Evolutionary conservation across 2,797 vertebrate species (phyloP).

Genomic region (Atherinosoma microstoma): DNA sequence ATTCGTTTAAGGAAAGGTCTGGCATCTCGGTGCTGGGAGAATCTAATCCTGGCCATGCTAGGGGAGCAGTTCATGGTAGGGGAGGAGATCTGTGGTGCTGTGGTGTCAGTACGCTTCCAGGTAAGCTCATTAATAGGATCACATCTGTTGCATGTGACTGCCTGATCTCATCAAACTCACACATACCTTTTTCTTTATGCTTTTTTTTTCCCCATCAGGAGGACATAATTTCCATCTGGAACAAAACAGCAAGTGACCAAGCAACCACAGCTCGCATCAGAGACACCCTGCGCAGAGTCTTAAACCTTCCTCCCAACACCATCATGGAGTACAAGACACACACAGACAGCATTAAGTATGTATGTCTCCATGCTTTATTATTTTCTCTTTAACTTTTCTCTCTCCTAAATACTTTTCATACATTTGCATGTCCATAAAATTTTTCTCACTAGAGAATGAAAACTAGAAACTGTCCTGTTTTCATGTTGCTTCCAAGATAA

Average conservation of each 20-base stretch:
- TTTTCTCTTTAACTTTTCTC: constrained; percentile 37
- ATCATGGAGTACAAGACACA: constrained; percentile 93
- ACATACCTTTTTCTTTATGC: neutral
- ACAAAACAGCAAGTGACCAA: constrained; percentile 89
- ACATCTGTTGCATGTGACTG: neutral
- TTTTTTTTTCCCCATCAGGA: constrained; percentile 74
- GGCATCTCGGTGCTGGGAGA: constrained; percentile 98
- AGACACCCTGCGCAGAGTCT: constrained; percentile 87
- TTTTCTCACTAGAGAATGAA: neutral
- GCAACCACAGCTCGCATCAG: constrained; percentile 87
- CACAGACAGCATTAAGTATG: constrained; percentile 92
- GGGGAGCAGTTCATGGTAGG: constrained; percentile 99
- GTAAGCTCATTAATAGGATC: constrained; percentile 60
- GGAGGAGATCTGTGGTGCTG: constrained; percentile 98
- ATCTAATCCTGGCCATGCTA: constrained; percentile 96
- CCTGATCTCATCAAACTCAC: neutral
- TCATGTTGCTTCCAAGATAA: neutral
- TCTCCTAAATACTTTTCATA: constrained; percentile 3
- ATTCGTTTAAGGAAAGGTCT: constrained; percentile 92
- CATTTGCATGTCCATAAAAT: constrained; percentile 26
- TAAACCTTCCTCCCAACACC: constrained; percentile 90
- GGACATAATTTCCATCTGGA: constrained; percentile 91
- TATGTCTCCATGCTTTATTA: constrained; percentile 68
- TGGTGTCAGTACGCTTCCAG: constrained; percentile 97
- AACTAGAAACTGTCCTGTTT: neutral